Percentiles rank a stretch among this genome's conserved stretches.
These are phyloP conservation scores for Hippocampus comes DNA, from an alignment of 2,113 vertebrate species.

Conservation along the genomic window DNA sequence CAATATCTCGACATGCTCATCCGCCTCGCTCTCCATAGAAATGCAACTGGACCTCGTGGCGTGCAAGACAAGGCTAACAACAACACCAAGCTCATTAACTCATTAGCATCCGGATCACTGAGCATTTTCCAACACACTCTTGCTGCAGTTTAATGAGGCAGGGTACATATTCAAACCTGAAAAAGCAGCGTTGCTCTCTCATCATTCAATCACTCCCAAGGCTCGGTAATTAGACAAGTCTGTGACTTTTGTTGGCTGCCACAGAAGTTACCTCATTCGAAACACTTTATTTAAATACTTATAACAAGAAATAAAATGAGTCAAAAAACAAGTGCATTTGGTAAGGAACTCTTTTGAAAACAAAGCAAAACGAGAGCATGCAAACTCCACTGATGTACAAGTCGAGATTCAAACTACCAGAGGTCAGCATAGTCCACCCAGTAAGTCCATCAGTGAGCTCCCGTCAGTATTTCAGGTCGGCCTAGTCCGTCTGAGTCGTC, in stretches of 20 bases:
- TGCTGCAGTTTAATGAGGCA: conserved; percentile 54
- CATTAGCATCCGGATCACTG: conserved; percentile 33
- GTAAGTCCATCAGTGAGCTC: too few relatives aligned
- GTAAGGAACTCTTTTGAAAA: background rate
- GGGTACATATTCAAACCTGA: conserved; percentile 45
- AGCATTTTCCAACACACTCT: conserved; percentile 17
- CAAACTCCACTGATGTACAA: background rate
- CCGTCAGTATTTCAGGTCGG: too few relatives aligned
- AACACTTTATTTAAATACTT: conserved; percentile 40
- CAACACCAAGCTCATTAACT: conserved; percentile 45
- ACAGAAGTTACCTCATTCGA: conserved; percentile 24
- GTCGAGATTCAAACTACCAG: background rate
- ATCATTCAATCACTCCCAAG: conserved; percentile 24
- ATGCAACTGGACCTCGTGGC: conserved; percentile 17
- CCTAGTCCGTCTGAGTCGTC: too few relatives aligned
- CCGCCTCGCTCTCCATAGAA: background rate
- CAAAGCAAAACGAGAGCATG: background rate
- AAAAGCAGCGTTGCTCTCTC: conserved; percentile 28
- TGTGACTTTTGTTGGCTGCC: conserved; percentile 33
- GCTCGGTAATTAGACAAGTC: conserved; percentile 53
- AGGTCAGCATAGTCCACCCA: too few relatives aligned
- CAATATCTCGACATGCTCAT: conserved; percentile 8
- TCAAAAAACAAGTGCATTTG: conserved; percentile 15
- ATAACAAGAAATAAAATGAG: conserved; percentile 6
- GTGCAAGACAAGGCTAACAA: conserved; percentile 37